phyloP scores from a whole-genome alignment of 2,797 vertebrate species.

The Bradypus variegatus region DNA sequence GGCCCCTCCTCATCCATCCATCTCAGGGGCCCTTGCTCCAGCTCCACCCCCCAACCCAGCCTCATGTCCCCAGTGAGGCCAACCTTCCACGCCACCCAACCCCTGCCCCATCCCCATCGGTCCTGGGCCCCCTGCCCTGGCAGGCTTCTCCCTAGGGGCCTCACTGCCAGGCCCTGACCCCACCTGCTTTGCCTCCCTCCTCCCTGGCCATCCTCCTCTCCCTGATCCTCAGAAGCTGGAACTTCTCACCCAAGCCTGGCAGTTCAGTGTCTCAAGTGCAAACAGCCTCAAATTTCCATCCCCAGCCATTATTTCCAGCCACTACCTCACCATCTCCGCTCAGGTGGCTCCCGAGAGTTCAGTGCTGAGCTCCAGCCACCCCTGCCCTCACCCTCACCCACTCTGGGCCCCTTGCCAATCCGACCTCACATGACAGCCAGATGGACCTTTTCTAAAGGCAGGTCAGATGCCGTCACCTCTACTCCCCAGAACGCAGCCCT shows the following conservation, averaged over 20 bases:
- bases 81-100: neutral
- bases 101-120: neutral
- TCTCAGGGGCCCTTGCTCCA: too few species aligned
- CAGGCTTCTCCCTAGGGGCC: neutral
- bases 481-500: neutral
- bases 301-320: neutral
- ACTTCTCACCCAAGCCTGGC: neutral
- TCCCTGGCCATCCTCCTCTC: neutral
- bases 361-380: neutral
- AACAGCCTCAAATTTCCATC: neutral
- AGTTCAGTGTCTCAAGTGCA: neutral
- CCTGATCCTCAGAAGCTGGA: neutral
- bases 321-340: neutral
- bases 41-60: neutral
- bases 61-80: neutral
- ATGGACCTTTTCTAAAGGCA: neutral
- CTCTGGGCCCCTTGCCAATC: neutral
- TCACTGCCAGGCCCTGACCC: accelerated
- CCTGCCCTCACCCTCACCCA: neutral
- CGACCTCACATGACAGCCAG: neutral
- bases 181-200: neutral
- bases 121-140: neutral
- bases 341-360: neutral
- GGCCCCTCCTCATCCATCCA: neutral
- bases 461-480: neutral